Percentiles rank a stretch among this genome's conserved stretches.
phyloP scores from a whole-genome alignment of 2,113 vertebrate species.

The Microtus montanus region DNA sequence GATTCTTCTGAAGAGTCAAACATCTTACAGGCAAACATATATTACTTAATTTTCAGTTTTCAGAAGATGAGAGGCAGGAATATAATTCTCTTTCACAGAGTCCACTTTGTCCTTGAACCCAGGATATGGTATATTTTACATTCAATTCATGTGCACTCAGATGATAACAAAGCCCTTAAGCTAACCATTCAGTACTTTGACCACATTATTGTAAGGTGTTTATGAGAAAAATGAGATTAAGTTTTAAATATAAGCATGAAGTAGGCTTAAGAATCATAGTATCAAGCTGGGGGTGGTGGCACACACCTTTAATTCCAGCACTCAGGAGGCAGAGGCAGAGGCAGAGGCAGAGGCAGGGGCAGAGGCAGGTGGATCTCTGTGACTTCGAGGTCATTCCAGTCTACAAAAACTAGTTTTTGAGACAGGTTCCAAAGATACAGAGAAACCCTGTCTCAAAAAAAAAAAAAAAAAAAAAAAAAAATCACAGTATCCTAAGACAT shows the following conservation, averaged over 20 bases:
- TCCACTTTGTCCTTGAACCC: background rate
- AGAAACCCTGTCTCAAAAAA: too few species aligned
- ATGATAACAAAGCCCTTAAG: constrained; percentile 5
- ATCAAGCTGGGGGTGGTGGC: background rate
- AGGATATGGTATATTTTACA: background rate
- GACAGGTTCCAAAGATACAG: too few species aligned
- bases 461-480: background rate
- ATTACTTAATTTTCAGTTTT: constrained; percentile 6
- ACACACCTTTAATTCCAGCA: too few species aligned
- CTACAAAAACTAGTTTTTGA: too few species aligned
- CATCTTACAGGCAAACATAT: background rate
- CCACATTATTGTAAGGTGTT: constrained; percentile 44
- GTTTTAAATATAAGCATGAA: constrained; percentile 47
- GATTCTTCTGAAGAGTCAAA: constrained; percentile 12
- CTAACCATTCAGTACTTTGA: constrained; percentile 8
- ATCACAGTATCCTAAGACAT: background rate
- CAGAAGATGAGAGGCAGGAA: constrained; percentile 31
- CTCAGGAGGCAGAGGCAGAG: too few species aligned
- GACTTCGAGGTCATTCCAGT: too few species aligned
- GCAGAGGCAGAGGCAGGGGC: too few species aligned
- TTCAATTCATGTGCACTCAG: background rate
- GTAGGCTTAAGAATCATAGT: background rate
- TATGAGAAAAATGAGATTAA: constrained; percentile 7
- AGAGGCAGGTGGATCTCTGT: too few species aligned
- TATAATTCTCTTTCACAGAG: constrained; percentile 23